phyloP scores from a whole-genome alignment of 2,888 invertebrate genomes.

The Phyllotreta cruciferae region DNA sequence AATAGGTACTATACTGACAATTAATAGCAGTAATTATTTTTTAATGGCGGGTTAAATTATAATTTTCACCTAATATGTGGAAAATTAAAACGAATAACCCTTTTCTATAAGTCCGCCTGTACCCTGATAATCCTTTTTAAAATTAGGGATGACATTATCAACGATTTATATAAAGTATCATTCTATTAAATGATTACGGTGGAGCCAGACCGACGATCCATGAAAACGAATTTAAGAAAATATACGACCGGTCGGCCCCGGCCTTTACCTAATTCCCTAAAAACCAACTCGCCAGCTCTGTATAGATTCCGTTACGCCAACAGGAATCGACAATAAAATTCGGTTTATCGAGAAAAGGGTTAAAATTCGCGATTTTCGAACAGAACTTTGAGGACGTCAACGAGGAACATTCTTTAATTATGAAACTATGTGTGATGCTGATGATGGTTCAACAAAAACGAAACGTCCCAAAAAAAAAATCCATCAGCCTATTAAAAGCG shows the following conservation, averaged over 20 bases:
- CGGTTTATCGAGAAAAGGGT: slow-evolving; percentile 8
- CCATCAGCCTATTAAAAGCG: too few relatives aligned
- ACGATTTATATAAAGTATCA: slow-evolving; percentile 10
- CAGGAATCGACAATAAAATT: slow-evolving; percentile 18
- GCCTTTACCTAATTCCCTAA: slow-evolving; percentile 10
- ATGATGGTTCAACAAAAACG: too few relatives aligned
- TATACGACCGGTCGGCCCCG: neutral
- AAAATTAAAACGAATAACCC: too few relatives aligned
- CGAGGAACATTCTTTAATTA: neutral
- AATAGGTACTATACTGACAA: too few relatives aligned
- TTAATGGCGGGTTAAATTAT: too few relatives aligned
- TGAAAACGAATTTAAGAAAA: slow-evolving; percentile 14
- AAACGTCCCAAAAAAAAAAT: too few relatives aligned
- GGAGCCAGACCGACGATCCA: neutral
- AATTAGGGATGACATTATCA: slow-evolving; percentile 1
- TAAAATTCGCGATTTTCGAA: slow-evolving; percentile 7
- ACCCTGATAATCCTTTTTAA: neutral
- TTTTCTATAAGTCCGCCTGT: too few relatives aligned
- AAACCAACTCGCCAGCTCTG: slow-evolving; percentile 5
- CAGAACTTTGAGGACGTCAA: slow-evolving; percentile 1
- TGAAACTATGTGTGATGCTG: neutral
- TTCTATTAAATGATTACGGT: slow-evolving; percentile 6
- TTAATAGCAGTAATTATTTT: too few relatives aligned
- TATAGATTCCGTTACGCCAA: slow-evolving; percentile 12
- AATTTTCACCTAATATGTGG: too few relatives aligned